A percentile compares a stretch with the other conserved stretches of the same genome.
phyloP scores from a whole-genome alignment of 2,888 invertebrate genomes.

The Volucella bombylans region DNA sequence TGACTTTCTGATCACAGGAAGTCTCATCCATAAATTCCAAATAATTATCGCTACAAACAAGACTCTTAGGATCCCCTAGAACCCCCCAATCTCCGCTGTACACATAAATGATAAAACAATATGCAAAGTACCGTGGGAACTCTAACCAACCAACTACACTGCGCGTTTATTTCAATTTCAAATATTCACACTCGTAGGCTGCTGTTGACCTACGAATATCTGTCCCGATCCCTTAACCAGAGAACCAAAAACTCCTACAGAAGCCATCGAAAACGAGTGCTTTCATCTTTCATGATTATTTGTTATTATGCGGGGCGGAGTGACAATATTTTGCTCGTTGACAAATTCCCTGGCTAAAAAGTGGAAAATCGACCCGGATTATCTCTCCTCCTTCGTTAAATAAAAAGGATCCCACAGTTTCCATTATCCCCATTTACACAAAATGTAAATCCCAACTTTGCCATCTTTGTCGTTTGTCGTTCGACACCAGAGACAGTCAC shows the following conservation, averaged over 20 bases:
- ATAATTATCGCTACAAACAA: slow-evolving; percentile 30
- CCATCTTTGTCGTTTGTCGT: not conserved
- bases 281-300: slow-evolving; percentile 46
- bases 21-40: slow-evolving; percentile 49
- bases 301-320: slow-evolving; percentile 25
- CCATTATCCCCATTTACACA: not conserved
- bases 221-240: not conserved
- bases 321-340: slow-evolving; percentile 39
- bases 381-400: slow-evolving; percentile 56
- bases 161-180: slow-evolving; percentile 60
- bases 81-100: not conserved
- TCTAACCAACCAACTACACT: slow-evolving; percentile 15
- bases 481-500: not conserved
- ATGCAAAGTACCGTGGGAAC: slow-evolving; percentile 69
- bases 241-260: too few species aligned
- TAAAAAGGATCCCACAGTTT: not conserved
- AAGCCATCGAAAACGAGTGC: slow-evolving; percentile 5
- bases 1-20: not conserved
- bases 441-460: slow-evolving; percentile 45
- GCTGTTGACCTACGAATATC: slow-evolving; percentile 32
- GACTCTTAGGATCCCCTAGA: not conserved
- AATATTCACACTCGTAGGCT: slow-evolving; percentile 33
- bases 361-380: slow-evolving; percentile 62
- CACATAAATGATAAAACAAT: slow-evolving; percentile 32
- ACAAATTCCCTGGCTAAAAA: slow-evolving; percentile 54